These are phyloP conservation scores for Biston betularia DNA, from an alignment of 2,888 invertebrate species.

Conservation along the genomic window DNA sequence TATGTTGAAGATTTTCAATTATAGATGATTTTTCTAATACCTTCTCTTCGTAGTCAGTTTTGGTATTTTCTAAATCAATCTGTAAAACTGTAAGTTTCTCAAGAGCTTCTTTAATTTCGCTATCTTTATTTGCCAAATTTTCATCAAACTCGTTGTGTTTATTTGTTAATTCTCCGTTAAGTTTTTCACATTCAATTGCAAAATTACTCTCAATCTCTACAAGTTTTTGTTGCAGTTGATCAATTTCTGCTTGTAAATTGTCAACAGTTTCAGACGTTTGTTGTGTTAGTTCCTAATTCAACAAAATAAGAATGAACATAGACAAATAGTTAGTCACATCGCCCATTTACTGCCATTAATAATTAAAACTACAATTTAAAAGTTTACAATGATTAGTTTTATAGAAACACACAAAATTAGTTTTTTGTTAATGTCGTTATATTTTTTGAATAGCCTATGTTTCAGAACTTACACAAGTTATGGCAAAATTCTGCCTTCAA, in stretches of 20 bases:
- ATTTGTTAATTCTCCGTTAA: constrained; percentile 55
- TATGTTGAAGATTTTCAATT: constrained; percentile 52
- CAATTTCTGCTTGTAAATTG: constrained; percentile 64
- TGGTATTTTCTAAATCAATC: constrained; percentile 54
- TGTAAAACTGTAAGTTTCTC: constrained; percentile 56
- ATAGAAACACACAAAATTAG: too few species aligned
- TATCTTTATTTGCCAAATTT: constrained; percentile 58
- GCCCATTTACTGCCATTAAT: neutral
- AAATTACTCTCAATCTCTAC: constrained; percentile 57
- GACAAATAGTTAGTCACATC: constrained; percentile 34
- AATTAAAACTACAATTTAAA: neutral
- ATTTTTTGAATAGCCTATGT: too few species aligned
- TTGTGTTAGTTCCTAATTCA: constrained; percentile 66
- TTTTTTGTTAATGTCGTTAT: too few species aligned
- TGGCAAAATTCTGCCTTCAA: too few species aligned
- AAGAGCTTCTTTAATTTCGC: constrained; percentile 60
- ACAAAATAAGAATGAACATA: constrained; percentile 48
- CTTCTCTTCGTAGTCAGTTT: constrained; percentile 50
- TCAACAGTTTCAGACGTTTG: constrained; percentile 54
- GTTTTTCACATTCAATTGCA: constrained; percentile 52
- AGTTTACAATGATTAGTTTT: neutral
- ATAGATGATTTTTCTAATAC: constrained; percentile 50
- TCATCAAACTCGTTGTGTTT: constrained; percentile 60
- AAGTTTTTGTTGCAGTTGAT: constrained; percentile 61
- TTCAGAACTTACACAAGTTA: too few species aligned